Evolutionary conservation across 2,113 vertebrate genomes (phyloP).

Genomic region (Ia io): DNA sequence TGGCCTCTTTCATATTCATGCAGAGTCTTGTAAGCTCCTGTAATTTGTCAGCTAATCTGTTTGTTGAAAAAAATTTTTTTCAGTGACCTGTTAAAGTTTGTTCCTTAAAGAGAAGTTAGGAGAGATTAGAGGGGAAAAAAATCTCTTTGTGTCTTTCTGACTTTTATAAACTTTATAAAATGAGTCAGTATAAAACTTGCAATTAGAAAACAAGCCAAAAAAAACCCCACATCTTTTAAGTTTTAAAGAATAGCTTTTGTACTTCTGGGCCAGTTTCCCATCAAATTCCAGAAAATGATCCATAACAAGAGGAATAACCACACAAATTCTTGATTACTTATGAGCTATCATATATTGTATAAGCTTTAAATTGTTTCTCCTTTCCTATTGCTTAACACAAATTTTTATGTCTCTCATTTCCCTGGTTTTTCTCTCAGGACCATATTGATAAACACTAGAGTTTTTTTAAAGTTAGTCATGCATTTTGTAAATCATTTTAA

Average conservation of each 20-base stretch:
- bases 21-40: not conserved
- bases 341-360: not conserved
- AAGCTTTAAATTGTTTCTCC: not conserved
- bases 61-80: not conserved
- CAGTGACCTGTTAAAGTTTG: not conserved
- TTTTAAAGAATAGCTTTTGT: constrained; percentile 6
- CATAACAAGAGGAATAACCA: not conserved
- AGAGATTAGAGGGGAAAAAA: not conserved
- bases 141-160: not conserved
- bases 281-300: not conserved
- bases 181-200: not conserved
- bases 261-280: not conserved
- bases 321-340: not conserved
- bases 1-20: not conserved
- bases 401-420: not conserved
- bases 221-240: not conserved
- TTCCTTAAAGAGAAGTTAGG: not conserved
- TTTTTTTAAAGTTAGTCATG: not conserved
- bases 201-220: constrained; percentile 4
- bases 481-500: not conserved
- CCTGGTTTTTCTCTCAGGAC: not conserved
- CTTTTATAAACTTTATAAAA: constrained; percentile 27
- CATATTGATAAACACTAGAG: not conserved
- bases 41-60: not conserved
- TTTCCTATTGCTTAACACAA: not conserved